Base-by-base conservation (phyloP, 2,113 vertebrate species). In the Catagonus wagneri region DNA sequence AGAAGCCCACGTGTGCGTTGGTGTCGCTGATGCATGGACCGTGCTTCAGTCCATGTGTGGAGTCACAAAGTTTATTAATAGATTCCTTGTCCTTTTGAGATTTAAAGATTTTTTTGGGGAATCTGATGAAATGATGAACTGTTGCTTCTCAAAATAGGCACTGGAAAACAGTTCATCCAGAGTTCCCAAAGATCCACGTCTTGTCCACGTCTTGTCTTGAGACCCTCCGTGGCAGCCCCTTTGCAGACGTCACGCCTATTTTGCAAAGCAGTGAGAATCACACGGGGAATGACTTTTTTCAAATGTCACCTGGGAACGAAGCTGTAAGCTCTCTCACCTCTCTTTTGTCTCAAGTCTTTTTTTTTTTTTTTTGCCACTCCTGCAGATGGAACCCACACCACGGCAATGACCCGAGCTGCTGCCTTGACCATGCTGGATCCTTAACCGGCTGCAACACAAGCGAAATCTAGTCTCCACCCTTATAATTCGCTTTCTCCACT, bases 81-180 rank as follows among this genome's bases (percentile, higher is more conserved):
- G 32, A 63, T 39, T 79, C 60, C 32, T 86, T 79, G 5, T 27
- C 23, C 25, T 74, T 76, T 74, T 15, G 23, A 15, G 61, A 34
- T 3, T 71, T 60, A 75, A 85, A 50, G 50, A 29, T 8, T 8
- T 75, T 52, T 44, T 83, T 80, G 20, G 66, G 81, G 78, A 76
- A 19, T 22, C 44, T n/a, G 36, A 23, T 52, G 65, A 81, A 81
- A 54, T 1, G 27, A 36, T 32, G 19, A 12, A 12, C 27, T 9
- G 1, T 69, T 10, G 56, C 23, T 84, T 17, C 6, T 60, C 14
- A 56, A 29, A 81, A 27, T 22, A 32, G 12, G 36, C 20, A 7
- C 3, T 19, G 34, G 23, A 56, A 52, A 3, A 7, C 1, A 39
- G 11, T 12, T 7, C 11, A 17, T 3, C 27, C 25, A 8, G 0